Conservation (phyloP, 2,888 invertebrate genomes). For the Drosophila affinis region DNA sequence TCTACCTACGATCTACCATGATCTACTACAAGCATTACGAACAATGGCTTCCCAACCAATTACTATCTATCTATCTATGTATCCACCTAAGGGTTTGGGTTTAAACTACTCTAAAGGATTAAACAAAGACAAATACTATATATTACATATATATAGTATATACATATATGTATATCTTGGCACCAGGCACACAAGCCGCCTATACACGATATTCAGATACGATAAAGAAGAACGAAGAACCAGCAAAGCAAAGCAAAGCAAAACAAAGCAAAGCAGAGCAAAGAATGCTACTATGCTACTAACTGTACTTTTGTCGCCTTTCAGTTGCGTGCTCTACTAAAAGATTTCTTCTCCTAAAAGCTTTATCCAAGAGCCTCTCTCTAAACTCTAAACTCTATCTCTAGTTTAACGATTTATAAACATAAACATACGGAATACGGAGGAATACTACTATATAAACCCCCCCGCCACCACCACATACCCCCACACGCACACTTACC, state of each 20-base stretch:
- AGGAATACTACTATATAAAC: constrained; percentile 46
- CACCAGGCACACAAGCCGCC: constrained; percentile 30
- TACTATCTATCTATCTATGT: constrained; percentile 47
- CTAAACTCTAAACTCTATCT: constrained; percentile 59
- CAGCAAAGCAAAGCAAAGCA: constrained; percentile 8
- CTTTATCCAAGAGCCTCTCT: constrained; percentile 69
- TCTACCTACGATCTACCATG: constrained; percentile 18
- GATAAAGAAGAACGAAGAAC: constrained; percentile 11
- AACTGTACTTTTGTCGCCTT: constrained; percentile 27
- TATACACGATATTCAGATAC: constrained; percentile 29
- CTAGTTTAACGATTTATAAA: constrained; percentile 58
- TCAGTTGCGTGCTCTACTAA: constrained; percentile 64
- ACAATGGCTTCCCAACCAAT: constrained; percentile 40
- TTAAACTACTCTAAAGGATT: constrained; percentile 23
- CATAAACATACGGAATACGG: constrained; percentile 25
- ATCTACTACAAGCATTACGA: constrained; percentile 46
- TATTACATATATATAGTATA: constrained; percentile 11
- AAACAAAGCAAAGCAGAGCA: too few species aligned
- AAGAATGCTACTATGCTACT: constrained; percentile 7
- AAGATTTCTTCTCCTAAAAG: constrained; percentile 53
- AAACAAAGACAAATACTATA: neutral
- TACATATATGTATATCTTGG: constrained; percentile 28
- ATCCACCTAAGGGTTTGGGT: constrained; percentile 30
- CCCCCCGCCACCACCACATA: neutral
- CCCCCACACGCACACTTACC: constrained; percentile 58